Evolutionary conservation across 2,888 invertebrate genomes (phyloP).

Genomic region (Drosophila emarginata): DNA sequence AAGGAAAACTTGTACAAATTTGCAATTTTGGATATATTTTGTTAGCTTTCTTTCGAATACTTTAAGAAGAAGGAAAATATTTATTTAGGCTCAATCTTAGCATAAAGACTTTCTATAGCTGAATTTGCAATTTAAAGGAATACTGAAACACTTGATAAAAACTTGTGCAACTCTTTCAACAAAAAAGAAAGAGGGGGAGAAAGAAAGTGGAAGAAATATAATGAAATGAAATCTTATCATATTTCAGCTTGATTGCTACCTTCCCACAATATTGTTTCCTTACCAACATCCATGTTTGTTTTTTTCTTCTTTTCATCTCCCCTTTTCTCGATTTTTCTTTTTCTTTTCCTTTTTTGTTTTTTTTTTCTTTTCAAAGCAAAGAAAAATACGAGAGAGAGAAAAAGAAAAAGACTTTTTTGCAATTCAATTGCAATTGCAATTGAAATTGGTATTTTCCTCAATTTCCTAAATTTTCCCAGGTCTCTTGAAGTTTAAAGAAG

Average conservation of each 20-base stretch:
- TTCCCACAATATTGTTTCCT: constrained; percentile 47
- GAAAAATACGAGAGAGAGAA: not conserved
- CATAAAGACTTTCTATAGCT: not conserved
- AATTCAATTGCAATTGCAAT: constrained; percentile 33
- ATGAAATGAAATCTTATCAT: constrained; percentile 49
- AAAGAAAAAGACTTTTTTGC: constrained; percentile 17
- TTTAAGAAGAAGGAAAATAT: not conserved
- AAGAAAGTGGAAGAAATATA: constrained; percentile 17
- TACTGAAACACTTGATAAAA: constrained; percentile 12
- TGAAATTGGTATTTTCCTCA: constrained; percentile 12
- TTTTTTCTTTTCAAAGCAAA: not conserved
- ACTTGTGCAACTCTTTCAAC: not conserved
- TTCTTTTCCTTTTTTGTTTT: not conserved
- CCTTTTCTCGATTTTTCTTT: not conserved
- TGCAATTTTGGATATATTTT: not conserved
- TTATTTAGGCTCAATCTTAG: not conserved
- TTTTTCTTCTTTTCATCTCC: not conserved
- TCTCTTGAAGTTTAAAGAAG: not conserved
- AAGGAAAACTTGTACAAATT: not conserved
- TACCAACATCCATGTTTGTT: constrained; percentile 3
- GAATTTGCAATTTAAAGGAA: constrained; percentile 2
- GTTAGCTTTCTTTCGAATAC: not conserved
- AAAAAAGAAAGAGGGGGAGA: not conserved
- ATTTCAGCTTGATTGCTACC: constrained; percentile 50
- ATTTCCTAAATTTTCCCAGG: not conserved